Evolutionary conservation across 2,888 invertebrate genomes (phyloP), one percentile per base, ranked within the genome.

Genomic region (Elysia crispata): DNA sequence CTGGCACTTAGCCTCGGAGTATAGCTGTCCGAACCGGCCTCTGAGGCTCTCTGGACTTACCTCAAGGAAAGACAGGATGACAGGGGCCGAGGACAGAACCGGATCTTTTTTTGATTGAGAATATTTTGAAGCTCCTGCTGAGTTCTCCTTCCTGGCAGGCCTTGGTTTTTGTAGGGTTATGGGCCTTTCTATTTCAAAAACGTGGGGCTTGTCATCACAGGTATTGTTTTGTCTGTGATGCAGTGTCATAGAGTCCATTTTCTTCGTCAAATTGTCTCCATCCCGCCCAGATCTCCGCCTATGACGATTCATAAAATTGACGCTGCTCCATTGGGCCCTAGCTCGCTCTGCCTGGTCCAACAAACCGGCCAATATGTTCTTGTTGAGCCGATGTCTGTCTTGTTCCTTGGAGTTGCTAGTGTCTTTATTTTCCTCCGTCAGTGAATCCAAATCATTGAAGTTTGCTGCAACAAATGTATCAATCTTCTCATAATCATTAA

Each of bases 1-100:
- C 20, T 75, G 72, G 49, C 82, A 82, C 8, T 72, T 77, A 11
- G 81, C 81, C 57, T 85, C 83, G 5, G 72, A 67, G 25, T 81
- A 83, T 1, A 15, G 18, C 1, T 57, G 31, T 50, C 83, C 84
- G 79, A 79, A 85, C 25, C 18, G 70, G 25, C 76, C 72, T 67
- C 66, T 74, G 50, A 85, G 82, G 11, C 30, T 62, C 20, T 62
- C 60, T 31, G 73, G 67, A 1, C 73, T 72, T 13, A 77, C 74
- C n/a, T 85, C 81, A 30, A 50, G 28, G 1, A 74, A 67, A 33
- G 60, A 57, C 6, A 83, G 6, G 13, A 82, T 73, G 23, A 81
- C 41, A 3, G 41, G 41, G 11, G 41, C 41, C 5, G 41, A 41
- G 41, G 41, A 41, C 5, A 41, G 41, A 41, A 41, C 41, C 41